phyloP scores from a whole-genome alignment of 2,888 invertebrate genomes.

The Nephrotoma appendiculata region DNA sequence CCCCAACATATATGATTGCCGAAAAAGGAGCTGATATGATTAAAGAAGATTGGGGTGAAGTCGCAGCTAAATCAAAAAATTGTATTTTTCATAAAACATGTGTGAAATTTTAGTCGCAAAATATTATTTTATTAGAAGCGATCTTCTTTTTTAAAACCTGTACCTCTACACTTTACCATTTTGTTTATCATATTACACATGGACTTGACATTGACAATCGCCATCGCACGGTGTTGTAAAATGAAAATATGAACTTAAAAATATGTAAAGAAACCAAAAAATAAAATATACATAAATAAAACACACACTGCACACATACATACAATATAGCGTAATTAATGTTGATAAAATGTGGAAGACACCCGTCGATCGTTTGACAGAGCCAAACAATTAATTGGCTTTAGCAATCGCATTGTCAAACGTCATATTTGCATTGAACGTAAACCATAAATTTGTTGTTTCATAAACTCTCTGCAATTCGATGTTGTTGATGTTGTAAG shows the following conservation, averaged over 20 bases:
- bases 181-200: neutral
- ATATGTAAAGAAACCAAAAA: neutral
- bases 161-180: neutral
- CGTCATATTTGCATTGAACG: too few species aligned
- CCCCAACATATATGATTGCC: slow-evolving; percentile 41
- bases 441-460: too few species aligned
- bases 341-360: too few species aligned
- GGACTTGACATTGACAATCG: neutral
- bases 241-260: neutral
- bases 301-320: too few species aligned
- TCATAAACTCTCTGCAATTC: too few species aligned
- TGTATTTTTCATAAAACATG: neutral
- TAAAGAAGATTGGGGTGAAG: slow-evolving; percentile 27
- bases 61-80: neutral
- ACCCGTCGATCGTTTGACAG: too few species aligned
- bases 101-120: neutral
- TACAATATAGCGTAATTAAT: too few species aligned
- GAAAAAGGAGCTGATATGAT: slow-evolving; percentile 42
- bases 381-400: too few species aligned
- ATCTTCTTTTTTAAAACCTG: neutral
- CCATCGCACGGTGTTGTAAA: neutral
- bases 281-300: neutral
- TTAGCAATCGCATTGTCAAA: too few species aligned
- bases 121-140: neutral
- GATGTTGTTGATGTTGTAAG: too few species aligned